A percentile compares a stretch with the other conserved stretches of the same genome.
Conservation (phyloP, 1,140 invertebrate species). For the Rhyacophila brunnea region DNA sequence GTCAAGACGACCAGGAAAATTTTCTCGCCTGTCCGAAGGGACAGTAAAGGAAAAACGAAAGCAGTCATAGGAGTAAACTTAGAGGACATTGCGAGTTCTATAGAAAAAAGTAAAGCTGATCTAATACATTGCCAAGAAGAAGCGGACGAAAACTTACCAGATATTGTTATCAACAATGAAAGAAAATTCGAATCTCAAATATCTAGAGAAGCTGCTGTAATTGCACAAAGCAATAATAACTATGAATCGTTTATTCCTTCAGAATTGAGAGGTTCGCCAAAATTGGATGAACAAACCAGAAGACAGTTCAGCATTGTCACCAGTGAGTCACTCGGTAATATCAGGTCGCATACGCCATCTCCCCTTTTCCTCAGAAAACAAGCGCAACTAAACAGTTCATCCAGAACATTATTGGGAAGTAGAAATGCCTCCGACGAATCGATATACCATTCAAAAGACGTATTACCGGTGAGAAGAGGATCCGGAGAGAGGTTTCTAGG, state of each 20-base stretch:
- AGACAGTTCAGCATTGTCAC: slow-evolving; percentile 17
- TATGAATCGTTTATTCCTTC: too few species aligned
- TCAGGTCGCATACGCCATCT: slow-evolving; percentile 29
- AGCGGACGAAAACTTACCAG: slow-evolving; percentile 29
- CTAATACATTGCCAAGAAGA: slow-evolving; percentile 9
- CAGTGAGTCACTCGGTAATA: slow-evolving; percentile 25
- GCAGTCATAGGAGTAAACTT: slow-evolving; percentile 52
- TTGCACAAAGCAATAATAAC: not conserved
- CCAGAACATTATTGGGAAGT: slow-evolving; percentile 15
- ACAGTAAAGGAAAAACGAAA: slow-evolving; percentile 51
- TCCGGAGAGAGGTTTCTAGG: slow-evolving; percentile 25
- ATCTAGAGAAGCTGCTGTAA: slow-evolving; percentile 3
- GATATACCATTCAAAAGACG: slow-evolving; percentile 24
- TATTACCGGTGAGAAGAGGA: slow-evolving; percentile 18
- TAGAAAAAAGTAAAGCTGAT: slow-evolving; percentile 28
- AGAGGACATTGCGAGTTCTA: slow-evolving; percentile 45
- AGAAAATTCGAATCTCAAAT: slow-evolving; percentile 2
- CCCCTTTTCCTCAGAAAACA: slow-evolving; percentile 25
- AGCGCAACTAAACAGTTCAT: slow-evolving; percentile 16
- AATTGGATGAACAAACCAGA: slow-evolving; percentile 8
- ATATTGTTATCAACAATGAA: slow-evolving; percentile 22
- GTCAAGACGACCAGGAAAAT: slow-evolving; percentile 76
- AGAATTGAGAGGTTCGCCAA: not conserved
- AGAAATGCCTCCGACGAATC: slow-evolving; percentile 33
- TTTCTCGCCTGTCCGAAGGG: slow-evolving; percentile 66